Percentiles rank a stretch among this genome's conserved stretches.
phyloP scores from a whole-genome alignment of 2,797 vertebrate species.

The Sus cebifrons region DNA sequence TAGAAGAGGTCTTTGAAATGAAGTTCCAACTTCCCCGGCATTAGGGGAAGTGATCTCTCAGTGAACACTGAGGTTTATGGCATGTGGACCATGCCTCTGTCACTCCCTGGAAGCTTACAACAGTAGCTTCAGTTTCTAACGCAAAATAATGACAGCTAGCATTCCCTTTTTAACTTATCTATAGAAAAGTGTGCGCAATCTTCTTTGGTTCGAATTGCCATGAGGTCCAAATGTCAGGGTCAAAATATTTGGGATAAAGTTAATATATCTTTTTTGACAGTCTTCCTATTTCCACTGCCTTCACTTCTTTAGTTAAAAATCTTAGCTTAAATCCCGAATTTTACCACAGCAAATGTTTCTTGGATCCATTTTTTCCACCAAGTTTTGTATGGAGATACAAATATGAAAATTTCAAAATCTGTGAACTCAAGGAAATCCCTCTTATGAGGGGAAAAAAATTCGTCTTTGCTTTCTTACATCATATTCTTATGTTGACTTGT shows the following conservation, averaged over 20 bases:
- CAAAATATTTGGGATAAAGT: neutral
- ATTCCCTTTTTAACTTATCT: neutral
- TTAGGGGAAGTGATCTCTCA: neutral
- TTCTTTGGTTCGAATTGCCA: neutral
- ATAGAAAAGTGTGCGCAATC: neutral
- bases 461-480: neutral
- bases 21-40: neutral
- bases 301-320: conserved; percentile 34
- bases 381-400: neutral
- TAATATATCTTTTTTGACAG: neutral
- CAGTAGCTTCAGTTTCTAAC: neutral
- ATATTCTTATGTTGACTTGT: neutral
- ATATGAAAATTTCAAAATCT: neutral
- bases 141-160: neutral
- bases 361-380: neutral
- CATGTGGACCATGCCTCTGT: neutral
- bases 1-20: neutral
- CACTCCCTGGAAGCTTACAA: neutral
- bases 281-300: neutral
- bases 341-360: neutral
- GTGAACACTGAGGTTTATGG: neutral
- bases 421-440: neutral
- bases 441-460: neutral
- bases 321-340: neutral
- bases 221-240: neutral